phyloP scores from a whole-genome alignment of 2,797 vertebrate genomes.

The Pygocentrus nattereri region DNA sequence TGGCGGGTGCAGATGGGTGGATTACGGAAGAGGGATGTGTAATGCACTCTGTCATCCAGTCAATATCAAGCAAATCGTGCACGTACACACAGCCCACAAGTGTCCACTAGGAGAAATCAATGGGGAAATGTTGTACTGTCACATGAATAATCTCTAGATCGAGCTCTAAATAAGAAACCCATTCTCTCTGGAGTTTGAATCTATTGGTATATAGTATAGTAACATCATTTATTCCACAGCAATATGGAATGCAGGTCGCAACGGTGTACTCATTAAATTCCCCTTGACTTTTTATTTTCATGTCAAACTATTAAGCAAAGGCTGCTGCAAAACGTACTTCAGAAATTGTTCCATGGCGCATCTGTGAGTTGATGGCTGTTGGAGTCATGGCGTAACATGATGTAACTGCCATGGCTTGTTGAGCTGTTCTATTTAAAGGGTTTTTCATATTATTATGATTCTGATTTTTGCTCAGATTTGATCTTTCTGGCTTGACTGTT shows the following conservation, averaged over 20 bases:
- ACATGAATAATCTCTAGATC: slow-evolving; percentile 24
- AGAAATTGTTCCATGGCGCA: background rate
- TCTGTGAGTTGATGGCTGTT: background rate
- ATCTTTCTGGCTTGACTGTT: background rate
- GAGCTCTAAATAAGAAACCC: slow-evolving; percentile 18
- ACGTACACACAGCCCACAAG: slow-evolving; percentile 3
- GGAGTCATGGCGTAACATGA: background rate
- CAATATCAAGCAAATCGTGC: slow-evolving; percentile 44
- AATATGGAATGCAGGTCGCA: slow-evolving; percentile 8
- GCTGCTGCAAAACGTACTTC: background rate
- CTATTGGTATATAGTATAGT: slow-evolving; percentile 12
- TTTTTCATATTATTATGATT: background rate
- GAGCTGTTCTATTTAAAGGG: background rate
- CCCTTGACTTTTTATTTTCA: background rate
- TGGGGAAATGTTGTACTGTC: slow-evolving; percentile 23
- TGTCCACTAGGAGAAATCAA: slow-evolving; percentile 19
- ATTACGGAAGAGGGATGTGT: slow-evolving; percentile 47
- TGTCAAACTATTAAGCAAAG: background rate
- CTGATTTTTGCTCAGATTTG: background rate
- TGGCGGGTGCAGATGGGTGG: slow-evolving; percentile 38
- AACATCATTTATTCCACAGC: slow-evolving; percentile 30
- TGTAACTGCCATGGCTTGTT: background rate
- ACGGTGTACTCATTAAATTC: slow-evolving; percentile 12
- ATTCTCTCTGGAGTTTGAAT: slow-evolving; percentile 15
- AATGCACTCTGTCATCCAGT: slow-evolving; percentile 52